Base-by-base conservation (phyloP, 2,113 vertebrate species). In the Myocastor coypus region DNA sequence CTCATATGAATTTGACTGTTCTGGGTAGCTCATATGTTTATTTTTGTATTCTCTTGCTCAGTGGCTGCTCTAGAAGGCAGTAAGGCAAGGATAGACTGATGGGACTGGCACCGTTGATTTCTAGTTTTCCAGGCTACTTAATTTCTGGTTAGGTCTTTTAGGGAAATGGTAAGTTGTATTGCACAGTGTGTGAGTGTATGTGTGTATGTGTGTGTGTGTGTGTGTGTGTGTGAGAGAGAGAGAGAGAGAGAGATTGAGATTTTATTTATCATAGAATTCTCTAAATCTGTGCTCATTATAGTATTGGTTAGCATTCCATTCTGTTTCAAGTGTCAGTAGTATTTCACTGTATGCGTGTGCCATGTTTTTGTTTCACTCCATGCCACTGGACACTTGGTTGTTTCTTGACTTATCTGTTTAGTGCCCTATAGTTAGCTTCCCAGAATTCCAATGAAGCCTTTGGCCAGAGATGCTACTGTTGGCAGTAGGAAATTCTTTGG, bases 231-330 rank as follows among this genome's bases (percentile, higher is more conserved):
- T 46, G 8, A 46, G 46, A 5, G n/a, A n/a, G n/a, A n/a, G n/a
- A n/a, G n/a, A n/a, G n/a, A n/a, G n/a, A n/a, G n/a, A n/a, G n/a
- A n/a, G n/a, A n/a, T n/a, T n/a, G n/a, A n/a, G 91, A 91, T 61
- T 82, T 97, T 30, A 88, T 59, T 93, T 69, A 91, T 73, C 59
- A 57, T 61, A 73, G 24, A 86, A 37, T 73, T 95, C 93, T 81
- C 66, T 89, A 89, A 77, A 50, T 28, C 94, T 34, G 66, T 68
- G 12, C 55, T 57, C 52, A 9, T 78, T 77, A 5, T 66, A 50
- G 32, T 30, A 40, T 64, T 14, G 69, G 19, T 61, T 20, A 89
- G 81, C 93, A 82, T 86, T 92, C 84, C 28, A 3, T 95, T 89
- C 14, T 30, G 69, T 82, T 92, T 95, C 57, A 95, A 88, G 66